These are phyloP conservation scores for Fratercula arctica DNA, from an alignment of 2,797 vertebrate species.

Conservation along the genomic window DNA sequence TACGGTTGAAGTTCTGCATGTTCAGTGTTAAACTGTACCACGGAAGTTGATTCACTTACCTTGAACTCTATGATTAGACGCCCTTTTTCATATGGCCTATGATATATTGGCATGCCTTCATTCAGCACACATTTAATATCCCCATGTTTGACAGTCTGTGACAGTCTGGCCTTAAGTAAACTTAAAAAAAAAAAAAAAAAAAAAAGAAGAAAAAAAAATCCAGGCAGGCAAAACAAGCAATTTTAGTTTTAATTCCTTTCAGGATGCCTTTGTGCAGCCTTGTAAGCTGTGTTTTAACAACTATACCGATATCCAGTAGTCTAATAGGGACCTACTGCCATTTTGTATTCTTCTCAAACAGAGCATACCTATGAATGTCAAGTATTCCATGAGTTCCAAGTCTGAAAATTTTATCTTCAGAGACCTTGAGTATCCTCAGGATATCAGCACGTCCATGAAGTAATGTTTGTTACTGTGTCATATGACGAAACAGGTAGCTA, in stretches of 20 bases:
- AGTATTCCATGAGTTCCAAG: background rate
- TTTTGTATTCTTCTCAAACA: background rate
- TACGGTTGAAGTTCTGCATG: background rate
- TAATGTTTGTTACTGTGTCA: background rate
- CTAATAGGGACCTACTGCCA: background rate
- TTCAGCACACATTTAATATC: conserved; percentile 89
- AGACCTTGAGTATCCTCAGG: background rate
- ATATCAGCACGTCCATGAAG: background rate
- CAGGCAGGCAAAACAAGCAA: background rate
- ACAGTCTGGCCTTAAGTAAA: conserved; percentile 83
- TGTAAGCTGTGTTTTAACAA: background rate
- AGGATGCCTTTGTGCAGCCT: background rate
- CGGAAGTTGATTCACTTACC: conserved; percentile 62
- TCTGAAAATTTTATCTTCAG: background rate
- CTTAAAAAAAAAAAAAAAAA: background rate
- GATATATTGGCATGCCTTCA: conserved; percentile 90
- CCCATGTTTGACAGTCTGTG: conserved; percentile 89
- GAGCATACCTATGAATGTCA: background rate
- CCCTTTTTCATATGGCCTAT: conserved; percentile 91
- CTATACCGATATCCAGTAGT: background rate
- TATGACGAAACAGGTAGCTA: background rate
- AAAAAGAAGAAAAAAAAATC: background rate
- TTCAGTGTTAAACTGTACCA: background rate
- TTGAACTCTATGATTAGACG: conserved; percentile 88
- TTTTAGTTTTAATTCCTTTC: background rate